These are phyloP conservation scores for Bactericera cockerelli DNA, from an alignment of 1,140 invertebrate genomes.

Conservation along the genomic window DNA sequence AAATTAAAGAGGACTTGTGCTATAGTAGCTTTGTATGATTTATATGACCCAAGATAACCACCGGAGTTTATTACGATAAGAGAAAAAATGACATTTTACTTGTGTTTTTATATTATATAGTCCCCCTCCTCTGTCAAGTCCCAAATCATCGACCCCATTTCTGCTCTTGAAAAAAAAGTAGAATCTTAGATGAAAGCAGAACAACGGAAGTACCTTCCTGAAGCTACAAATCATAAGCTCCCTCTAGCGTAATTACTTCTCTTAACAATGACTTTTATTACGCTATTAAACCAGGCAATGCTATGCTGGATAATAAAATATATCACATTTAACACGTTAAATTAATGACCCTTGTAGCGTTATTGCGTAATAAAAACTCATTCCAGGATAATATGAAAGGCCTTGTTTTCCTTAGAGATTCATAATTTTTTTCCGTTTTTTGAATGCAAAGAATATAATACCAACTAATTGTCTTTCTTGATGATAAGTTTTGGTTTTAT, in stretches of 20 bases:
- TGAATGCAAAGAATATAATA: no score
- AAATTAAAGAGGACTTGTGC: conserved; percentile 5
- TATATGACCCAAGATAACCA: conserved; percentile 7
- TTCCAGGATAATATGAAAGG: neutral
- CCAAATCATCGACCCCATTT: neutral
- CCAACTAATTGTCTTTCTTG: no score
- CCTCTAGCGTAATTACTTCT: conserved; percentile 8
- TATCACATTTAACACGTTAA: conserved; percentile 7
- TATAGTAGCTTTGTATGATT: neutral
- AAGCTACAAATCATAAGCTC: conserved; percentile 6
- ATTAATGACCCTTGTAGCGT: conserved; percentile 4
- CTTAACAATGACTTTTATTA: conserved; percentile 8
- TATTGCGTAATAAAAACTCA: conserved; percentile 4
- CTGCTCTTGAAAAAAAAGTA: neutral
- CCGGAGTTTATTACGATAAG: conserved; percentile 7
- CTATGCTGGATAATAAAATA: conserved; percentile 1
- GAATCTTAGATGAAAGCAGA: neutral
- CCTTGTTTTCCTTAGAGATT: conserved; percentile 3
- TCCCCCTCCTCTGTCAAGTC: no score
- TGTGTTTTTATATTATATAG: neutral
- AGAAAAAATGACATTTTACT: conserved; percentile 9
- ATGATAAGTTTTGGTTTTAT: no score
- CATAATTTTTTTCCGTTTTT: neutral
- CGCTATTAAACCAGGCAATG: conserved; percentile 9
- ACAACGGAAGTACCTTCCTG: conserved; percentile 7